phyloP scores from a whole-genome alignment of 2,888 invertebrate genomes.

The Dimorphilus gyrociliatus region DNA sequence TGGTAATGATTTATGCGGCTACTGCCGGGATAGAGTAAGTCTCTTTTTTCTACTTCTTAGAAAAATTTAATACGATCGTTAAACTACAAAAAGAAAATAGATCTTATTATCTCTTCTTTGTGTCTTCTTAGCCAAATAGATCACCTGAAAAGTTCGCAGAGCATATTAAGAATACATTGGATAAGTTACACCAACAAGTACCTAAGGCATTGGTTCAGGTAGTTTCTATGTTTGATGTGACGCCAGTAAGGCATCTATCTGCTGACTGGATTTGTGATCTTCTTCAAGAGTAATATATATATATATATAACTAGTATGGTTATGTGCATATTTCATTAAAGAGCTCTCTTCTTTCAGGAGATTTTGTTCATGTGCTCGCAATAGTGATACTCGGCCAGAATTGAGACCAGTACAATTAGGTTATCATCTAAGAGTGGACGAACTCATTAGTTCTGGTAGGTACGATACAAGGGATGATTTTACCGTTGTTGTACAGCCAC shows the following conservation, averaged over 20 bases:
- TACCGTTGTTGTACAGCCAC: slow-evolving; percentile 32
- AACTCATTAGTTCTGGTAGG: slow-evolving; percentile 18
- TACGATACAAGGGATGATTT: slow-evolving; percentile 30
- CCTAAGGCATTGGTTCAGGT: slow-evolving; percentile 31
- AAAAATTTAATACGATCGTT: too few relatives aligned
- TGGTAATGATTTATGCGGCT: slow-evolving; percentile 14
- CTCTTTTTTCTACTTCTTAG: slow-evolving; percentile 1
- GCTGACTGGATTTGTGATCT: slow-evolving; percentile 16
- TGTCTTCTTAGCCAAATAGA: slow-evolving; percentile 10
- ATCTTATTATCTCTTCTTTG: not conserved
- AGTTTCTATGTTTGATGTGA: slow-evolving; percentile 26
- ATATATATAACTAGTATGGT: too few relatives aligned
- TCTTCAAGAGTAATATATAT: slow-evolving; percentile 18
- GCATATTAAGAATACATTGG: slow-evolving; percentile 19
- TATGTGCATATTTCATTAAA: too few relatives aligned
- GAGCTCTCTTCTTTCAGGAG: slow-evolving; percentile 4
- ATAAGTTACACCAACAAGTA: slow-evolving; percentile 22
- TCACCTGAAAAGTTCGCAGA: slow-evolving; percentile 14
- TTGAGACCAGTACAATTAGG: slow-evolving; percentile 1
- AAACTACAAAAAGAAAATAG: not conserved
- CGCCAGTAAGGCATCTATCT: slow-evolving; percentile 16
- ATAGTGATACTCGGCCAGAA: slow-evolving; percentile 2
- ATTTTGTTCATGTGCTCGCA: slow-evolving; percentile 6
- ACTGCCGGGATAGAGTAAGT: slow-evolving; percentile 9
- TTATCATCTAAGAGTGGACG: slow-evolving; percentile 14